Evolutionary conservation across 2,113 vertebrate species (phyloP).

Genomic region (Tautogolabrus adspersus): DNA sequence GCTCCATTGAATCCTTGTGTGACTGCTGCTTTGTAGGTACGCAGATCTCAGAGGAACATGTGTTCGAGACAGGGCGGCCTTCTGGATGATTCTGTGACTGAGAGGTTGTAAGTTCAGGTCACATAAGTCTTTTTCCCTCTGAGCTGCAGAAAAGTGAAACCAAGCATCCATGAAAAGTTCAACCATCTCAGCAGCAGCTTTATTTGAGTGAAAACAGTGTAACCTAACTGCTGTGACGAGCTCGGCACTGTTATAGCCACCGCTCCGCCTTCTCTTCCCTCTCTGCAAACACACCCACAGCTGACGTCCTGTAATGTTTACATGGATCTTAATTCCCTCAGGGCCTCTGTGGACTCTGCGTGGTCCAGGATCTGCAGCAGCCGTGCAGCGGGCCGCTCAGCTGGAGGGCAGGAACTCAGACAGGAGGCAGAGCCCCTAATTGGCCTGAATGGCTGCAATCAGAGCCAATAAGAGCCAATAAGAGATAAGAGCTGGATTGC

Average conservation of each 20-base stretch:
- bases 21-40: slow-evolving; percentile 18
- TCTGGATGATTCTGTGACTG: slow-evolving; percentile 28
- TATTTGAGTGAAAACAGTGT: slow-evolving; percentile 46
- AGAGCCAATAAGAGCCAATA: slow-evolving; percentile 78
- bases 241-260: slow-evolving; percentile 39
- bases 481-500: slow-evolving; percentile 74
- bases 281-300: slow-evolving; percentile 52
- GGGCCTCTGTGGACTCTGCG: slow-evolving; percentile 17
- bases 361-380: slow-evolving; percentile 69
- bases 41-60: background rate
- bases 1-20: slow-evolving; percentile 41
- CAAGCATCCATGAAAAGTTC: background rate
- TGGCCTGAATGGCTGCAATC: slow-evolving; percentile 72
- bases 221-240: slow-evolving; percentile 47
- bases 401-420: slow-evolving; percentile 61
- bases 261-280: slow-evolving; percentile 37
- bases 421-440: slow-evolving; percentile 70
- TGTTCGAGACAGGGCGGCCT: slow-evolving; percentile 14
- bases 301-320: slow-evolving; percentile 62
- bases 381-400: slow-evolving; percentile 43
- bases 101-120: slow-evolving; percentile 46
- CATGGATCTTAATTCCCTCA: slow-evolving; percentile 41
- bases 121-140: background rate
- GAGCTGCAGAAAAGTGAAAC: slow-evolving; percentile 25
- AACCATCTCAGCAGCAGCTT: slow-evolving; percentile 40